phyloP scores from a whole-genome alignment of 2,888 invertebrate genomes.

The Pedicia rivosa region DNA sequence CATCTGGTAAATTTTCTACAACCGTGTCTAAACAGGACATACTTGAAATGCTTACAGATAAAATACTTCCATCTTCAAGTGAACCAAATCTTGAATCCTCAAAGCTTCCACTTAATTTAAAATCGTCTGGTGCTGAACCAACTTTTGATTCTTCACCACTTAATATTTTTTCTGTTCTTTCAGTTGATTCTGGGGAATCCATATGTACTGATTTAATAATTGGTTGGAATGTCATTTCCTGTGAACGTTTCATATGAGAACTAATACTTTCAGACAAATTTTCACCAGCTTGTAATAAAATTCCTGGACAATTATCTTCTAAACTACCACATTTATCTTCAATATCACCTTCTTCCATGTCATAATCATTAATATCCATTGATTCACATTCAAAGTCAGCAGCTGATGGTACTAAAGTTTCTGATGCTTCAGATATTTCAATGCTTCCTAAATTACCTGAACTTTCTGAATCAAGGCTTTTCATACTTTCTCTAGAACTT shows the following conservation, averaged over 20 bases:
- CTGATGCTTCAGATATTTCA: slow-evolving; percentile 82
- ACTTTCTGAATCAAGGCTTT: slow-evolving; percentile 75
- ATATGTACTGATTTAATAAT: slow-evolving; percentile 31
- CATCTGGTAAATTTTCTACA: slow-evolving; percentile 23
- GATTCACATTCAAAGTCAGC: slow-evolving; percentile 47
- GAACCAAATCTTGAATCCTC: slow-evolving; percentile 36
- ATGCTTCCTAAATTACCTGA: slow-evolving; percentile 79
- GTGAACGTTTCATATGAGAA: slow-evolving; percentile 69
- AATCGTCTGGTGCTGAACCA: slow-evolving; percentile 31
- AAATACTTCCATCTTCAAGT: slow-evolving; percentile 39
- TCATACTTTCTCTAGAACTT: slow-evolving; percentile 83
- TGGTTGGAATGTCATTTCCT: slow-evolving; percentile 79
- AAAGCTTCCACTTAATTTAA: slow-evolving; percentile 15
- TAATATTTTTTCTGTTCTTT: slow-evolving; percentile 26
- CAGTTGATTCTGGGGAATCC: slow-evolving; percentile 11
- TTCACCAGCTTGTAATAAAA: slow-evolving; percentile 39
- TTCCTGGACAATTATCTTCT: slow-evolving; percentile 37
- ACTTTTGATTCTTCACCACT: slow-evolving; percentile 25
- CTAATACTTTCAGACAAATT: slow-evolving; percentile 38
- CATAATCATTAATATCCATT: slow-evolving; percentile 19
- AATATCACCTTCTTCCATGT: slow-evolving; percentile 14
- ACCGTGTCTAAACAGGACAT: slow-evolving; percentile 36
- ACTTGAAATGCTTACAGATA: slow-evolving; percentile 41
- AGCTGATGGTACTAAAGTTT: slow-evolving; percentile 82
- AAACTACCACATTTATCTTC: slow-evolving; percentile 19